Evolutionary conservation across 2,797 vertebrate genomes (phyloP).

Genomic region (Peromyscus aztecus): DNA sequence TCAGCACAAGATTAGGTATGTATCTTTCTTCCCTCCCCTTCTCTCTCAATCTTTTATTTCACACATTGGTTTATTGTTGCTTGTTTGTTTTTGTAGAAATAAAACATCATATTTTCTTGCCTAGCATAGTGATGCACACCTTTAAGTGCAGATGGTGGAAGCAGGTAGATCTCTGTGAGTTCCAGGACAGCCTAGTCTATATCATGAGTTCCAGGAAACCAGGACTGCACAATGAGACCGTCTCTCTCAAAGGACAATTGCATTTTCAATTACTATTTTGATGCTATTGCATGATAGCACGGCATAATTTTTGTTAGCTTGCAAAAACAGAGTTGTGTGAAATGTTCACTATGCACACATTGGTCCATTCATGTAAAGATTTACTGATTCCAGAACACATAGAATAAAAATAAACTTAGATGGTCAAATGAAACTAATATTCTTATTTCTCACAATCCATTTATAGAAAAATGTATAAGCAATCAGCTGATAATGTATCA

Average conservation of each 20-base stretch:
- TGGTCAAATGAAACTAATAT: conserved; percentile 10
- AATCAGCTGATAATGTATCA: not conserved
- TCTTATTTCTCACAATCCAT: conserved; percentile 55
- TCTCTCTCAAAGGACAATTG: not conserved
- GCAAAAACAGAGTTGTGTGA: conserved; percentile 16
- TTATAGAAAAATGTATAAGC: conserved; percentile 14
- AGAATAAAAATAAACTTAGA: conserved; percentile 39
- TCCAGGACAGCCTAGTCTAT: not conserved
- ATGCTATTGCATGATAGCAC: not conserved
- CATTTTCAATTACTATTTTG: not conserved
- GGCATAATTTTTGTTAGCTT: conserved; percentile 16
- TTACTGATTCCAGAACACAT: not conserved
- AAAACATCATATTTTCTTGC: not conserved
- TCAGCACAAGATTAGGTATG: not conserved
- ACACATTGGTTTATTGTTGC: not conserved
- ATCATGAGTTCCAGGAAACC: not conserved
- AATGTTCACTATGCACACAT: not conserved
- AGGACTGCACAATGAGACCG: not conserved
- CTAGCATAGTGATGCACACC: too few species aligned
- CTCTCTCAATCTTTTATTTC: conserved; percentile 29
- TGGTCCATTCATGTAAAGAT: not conserved
- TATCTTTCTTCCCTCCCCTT: not conserved
- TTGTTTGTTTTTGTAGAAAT: not conserved
- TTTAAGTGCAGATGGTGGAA: not conserved
- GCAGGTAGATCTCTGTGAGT: not conserved